These are phyloP conservation scores for Microdon myrmicae DNA, from an alignment of 2,888 invertebrate genomes.

Conservation along the genomic window DNA sequence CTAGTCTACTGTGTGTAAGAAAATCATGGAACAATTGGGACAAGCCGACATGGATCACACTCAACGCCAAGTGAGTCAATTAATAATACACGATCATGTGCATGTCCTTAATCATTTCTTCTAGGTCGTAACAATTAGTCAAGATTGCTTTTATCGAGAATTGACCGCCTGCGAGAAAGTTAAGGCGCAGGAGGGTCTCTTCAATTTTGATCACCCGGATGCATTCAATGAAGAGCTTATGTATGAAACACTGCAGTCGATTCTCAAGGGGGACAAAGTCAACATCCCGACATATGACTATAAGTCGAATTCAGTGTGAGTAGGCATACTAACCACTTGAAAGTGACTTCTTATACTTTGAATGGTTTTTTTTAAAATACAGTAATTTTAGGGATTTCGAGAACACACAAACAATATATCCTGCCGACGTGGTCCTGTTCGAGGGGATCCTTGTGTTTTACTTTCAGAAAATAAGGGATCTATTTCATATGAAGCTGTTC, in stretches of 20 bases:
- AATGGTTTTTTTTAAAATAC: no score
- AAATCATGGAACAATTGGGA: conserved; percentile 96
- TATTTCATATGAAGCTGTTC: conserved; percentile 99
- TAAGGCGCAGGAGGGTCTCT: conserved; percentile 88
- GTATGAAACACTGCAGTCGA: conserved; percentile 80
- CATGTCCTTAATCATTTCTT: background rate
- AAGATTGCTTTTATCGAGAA: conserved; percentile 96
- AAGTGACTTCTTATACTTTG: background rate
- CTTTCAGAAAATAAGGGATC: conserved; percentile 90
- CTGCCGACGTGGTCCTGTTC: conserved; percentile 95
- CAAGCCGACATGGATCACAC: conserved; percentile 91
- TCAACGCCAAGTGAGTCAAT: conserved; percentile 73
- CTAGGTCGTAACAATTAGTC: conserved; percentile 89
- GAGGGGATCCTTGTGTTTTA: conserved; percentile 99
- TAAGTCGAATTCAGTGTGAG: conserved; percentile 86
- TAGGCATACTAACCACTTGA: background rate
- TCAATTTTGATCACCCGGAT: conserved; percentile 99
- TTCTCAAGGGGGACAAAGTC: conserved; percentile 86
- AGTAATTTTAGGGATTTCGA: conserved; percentile 72
- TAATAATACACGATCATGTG: background rate
- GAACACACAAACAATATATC: conserved; percentile 84
- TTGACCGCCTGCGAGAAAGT: conserved; percentile 82
- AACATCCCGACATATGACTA: conserved; percentile 95
- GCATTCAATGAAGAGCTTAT: conserved; percentile 93
- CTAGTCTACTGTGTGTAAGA: conserved; percentile 96